A percentile compares a stretch with the other conserved stretches of the same genome.
Evolutionary conservation across 2,888 invertebrate species (phyloP).

Genomic region (Teinopalpus imperialis): DNA sequence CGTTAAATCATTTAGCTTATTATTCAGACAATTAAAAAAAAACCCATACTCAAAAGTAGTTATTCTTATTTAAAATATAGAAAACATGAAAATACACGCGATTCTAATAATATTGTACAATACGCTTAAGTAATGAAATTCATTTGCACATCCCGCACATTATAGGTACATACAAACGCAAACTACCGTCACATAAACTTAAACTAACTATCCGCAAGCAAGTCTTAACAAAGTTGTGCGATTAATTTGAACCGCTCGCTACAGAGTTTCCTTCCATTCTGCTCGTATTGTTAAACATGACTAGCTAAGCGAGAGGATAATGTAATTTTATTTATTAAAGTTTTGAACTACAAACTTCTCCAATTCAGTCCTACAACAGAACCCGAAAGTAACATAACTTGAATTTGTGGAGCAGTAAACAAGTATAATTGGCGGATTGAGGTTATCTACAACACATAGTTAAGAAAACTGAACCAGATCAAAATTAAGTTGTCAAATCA

Average conservation of each 20-base stretch:
- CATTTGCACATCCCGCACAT: constrained; percentile 42
- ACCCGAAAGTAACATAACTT: constrained; percentile 24
- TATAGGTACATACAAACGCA: constrained; percentile 41
- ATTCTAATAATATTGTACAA: constrained; percentile 1
- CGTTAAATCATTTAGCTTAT: too few species aligned
- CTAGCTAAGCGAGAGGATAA: constrained; percentile 41
- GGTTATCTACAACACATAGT: constrained; percentile 13
- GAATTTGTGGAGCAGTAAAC: constrained; percentile 22
- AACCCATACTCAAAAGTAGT: too few species aligned
- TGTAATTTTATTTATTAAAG: constrained; percentile 43
- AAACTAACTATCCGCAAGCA: constrained; percentile 67
- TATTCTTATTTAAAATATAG: too few species aligned
- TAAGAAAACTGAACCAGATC: neutral
- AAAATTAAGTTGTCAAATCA: constrained; percentile 2
- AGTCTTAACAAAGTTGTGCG: constrained; percentile 73
- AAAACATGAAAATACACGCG: neutral
- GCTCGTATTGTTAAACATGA: constrained; percentile 45
- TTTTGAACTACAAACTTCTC: constrained; percentile 25
- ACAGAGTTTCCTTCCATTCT: constrained; percentile 54
- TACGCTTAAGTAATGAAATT: constrained; percentile 13
- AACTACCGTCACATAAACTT: constrained; percentile 67
- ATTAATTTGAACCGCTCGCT: constrained; percentile 61
- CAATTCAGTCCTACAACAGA: constrained; percentile 19
- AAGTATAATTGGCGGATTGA: constrained; percentile 21
- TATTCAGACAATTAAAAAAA: too few species aligned